Conservation (phyloP, 2,797 vertebrate species). For the Microcaecilia unicolor region DNA sequence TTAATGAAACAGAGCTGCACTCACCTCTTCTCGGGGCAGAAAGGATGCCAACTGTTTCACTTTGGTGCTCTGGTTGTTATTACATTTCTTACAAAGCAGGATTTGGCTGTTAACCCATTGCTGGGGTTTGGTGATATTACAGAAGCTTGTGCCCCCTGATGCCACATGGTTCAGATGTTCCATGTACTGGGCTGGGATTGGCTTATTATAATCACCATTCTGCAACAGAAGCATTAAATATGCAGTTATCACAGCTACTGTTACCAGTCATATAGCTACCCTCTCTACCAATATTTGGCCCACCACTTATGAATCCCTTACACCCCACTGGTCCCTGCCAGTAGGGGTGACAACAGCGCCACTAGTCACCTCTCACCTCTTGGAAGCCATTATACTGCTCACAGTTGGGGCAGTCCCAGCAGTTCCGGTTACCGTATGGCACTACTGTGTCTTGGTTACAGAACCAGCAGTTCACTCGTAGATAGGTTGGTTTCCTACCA, state of each 20-base stretch:
- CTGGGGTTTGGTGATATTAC: slow-evolving; percentile 52
- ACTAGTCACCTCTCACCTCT: slow-evolving; percentile 57
- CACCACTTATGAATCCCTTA: no score
- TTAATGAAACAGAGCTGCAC: background rate
- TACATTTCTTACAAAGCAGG: slow-evolving; percentile 86
- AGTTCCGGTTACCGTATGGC: slow-evolving; percentile 92
- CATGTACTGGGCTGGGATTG: slow-evolving; percentile 92
- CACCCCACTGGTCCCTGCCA: no score
- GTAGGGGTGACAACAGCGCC: no score
- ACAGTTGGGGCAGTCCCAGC: slow-evolving; percentile 95
- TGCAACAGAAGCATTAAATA: slow-evolving; percentile 43
- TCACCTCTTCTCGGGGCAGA: slow-evolving; percentile 80
- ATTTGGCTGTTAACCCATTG: slow-evolving; percentile 95
- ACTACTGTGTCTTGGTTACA: slow-evolving; percentile 84
- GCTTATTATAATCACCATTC: slow-evolving; percentile 98
- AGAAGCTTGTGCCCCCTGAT: slow-evolving; percentile 48
- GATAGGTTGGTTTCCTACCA: slow-evolving; percentile 75
- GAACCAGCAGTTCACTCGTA: slow-evolving; percentile 94
- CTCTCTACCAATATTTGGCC: no score
- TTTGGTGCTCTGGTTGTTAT: slow-evolving; percentile 82
- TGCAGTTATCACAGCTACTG: no score
- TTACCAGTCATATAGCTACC: no score
- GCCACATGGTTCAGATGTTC: slow-evolving; percentile 93
- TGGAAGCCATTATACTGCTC: slow-evolving; percentile 98
- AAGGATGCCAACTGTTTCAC: slow-evolving; percentile 92